These are phyloP conservation scores for Ispidina picta DNA, from an alignment of 2,797 vertebrate species.

Conservation along the genomic window DNA sequence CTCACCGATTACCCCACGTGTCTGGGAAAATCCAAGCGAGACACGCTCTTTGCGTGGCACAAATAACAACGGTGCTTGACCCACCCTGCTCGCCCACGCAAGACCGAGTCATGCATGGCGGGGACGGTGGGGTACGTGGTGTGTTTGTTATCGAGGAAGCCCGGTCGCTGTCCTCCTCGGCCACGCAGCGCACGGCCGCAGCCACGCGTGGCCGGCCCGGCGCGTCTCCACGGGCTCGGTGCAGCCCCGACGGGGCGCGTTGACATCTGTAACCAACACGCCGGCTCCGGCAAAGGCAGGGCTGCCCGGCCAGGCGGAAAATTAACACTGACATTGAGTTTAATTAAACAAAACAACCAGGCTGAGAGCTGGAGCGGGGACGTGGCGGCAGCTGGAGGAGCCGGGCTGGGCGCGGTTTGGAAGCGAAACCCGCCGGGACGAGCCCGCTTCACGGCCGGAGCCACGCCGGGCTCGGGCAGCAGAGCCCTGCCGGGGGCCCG, in stretches of 20 bases:
- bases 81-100: not conserved
- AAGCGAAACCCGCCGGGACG: not conserved
- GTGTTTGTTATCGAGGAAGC: not conserved
- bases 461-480: not conserved
- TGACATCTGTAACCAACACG: constrained; percentile 70
- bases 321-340: constrained; percentile 77
- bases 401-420: constrained; percentile 11
- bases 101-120: too few species aligned
- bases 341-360: constrained; percentile 77
- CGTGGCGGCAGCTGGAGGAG: constrained; percentile 47
- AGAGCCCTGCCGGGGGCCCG: not conserved
- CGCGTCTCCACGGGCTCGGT: not conserved
- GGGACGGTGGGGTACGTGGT: too few species aligned
- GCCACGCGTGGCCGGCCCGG: not conserved
- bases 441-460: not conserved
- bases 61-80: not conserved
- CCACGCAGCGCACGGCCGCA: not conserved
- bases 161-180: not conserved
- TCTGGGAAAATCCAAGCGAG: not conserved
- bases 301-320: constrained; percentile 71
- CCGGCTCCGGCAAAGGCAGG: constrained; percentile 61
- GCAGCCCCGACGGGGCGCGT: constrained; percentile 35
- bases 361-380: constrained; percentile 33
- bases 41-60: rapidly evolving
- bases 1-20: not conserved